Evolutionary conservation across 2,888 invertebrate species (phyloP), one percentile per base, ranked within the genome.

Genomic region (Tetramorium bicarinatum): DNA sequence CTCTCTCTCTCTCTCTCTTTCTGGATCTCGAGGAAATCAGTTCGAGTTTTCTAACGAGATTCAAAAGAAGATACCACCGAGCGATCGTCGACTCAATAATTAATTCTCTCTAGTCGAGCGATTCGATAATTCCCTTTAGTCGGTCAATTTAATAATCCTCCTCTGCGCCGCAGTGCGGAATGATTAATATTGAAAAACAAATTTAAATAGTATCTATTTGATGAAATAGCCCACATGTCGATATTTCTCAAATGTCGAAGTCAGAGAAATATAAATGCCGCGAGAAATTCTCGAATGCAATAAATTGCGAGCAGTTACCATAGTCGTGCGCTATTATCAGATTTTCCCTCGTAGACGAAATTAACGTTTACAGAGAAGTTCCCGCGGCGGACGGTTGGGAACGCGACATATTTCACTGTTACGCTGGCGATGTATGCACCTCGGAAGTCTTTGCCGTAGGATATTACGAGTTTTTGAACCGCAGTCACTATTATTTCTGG

Each of bases 361-460:
- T 80, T 69, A 62, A 79, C 15, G 67, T 67, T 82, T 67, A 44
- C 11, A 47, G 47, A 38, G 25, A 80, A 80, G 21, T 72, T 72
- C 47, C 47, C 47, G 44, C 11, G 18, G 13, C 8, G 56, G 34
- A 18, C 21, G 47, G 13, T 59, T 61, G 54, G 66, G 52, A 82
- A 56, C 67, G 66, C 21, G 56, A 54, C 67, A 67, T 69, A 86
- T 86, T 74, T 77, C 61, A 82, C 69, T 86, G 77, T 85, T 86
- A 86, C 38, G 49, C 67, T 79, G 76, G 62, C 66, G 29, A 52
- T 49, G 74, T 82, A 64, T 79, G 85, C 77, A 61, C 21, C 49
- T 41, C 52, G 34, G 15, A 44, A 82, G 41, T 69, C 69, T 69
- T 54, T 44, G 52, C 25, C 34, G 9, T 67, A 18, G 75, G 67